Conservation (phyloP, 2,113 vertebrate genomes). For the Pipa parva region DNA sequence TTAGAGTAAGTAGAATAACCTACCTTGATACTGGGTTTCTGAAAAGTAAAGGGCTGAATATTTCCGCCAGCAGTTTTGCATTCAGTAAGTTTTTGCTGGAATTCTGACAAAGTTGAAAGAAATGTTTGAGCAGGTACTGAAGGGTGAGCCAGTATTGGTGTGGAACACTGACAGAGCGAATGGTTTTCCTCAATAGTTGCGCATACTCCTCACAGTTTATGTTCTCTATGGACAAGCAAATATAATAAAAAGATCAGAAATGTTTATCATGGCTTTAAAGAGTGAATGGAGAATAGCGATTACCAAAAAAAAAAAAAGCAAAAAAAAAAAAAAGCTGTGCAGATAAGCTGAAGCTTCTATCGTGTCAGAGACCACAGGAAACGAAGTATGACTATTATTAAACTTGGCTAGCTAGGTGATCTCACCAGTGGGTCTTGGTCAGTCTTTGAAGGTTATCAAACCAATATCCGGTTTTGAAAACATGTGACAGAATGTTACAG, state of each 20-base stretch:
- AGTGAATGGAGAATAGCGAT: no score
- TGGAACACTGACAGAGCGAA: slow-evolving; percentile 76
- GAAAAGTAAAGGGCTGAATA: slow-evolving; percentile 89
- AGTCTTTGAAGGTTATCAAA: slow-evolving; percentile 69
- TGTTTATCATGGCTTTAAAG: no score
- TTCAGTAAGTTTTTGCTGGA: slow-evolving; percentile 80
- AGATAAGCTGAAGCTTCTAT: slow-evolving; percentile 50
- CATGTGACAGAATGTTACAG: slow-evolving; percentile 53
- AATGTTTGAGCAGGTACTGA: slow-evolving; percentile 89
- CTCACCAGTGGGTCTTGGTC: slow-evolving; percentile 54
- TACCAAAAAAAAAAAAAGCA: not conserved
- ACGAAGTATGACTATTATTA: slow-evolving; percentile 49
- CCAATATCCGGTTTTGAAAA: slow-evolving; percentile 80
- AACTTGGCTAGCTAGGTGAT: slow-evolving; percentile 57
- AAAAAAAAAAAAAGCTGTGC: not conserved
- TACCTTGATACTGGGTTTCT: slow-evolving; percentile 79
- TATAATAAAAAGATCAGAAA: no score
- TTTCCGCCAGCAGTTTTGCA: slow-evolving; percentile 79
- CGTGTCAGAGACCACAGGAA: slow-evolving; percentile 56
- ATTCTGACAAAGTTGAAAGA: slow-evolving; percentile 80
- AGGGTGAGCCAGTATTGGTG: slow-evolving; percentile 91
- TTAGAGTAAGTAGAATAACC: no score
- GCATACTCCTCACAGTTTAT: slow-evolving; percentile 79
- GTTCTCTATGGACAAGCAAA: slow-evolving; percentile 69
- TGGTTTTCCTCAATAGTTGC: slow-evolving; percentile 77